Conservation (phyloP, 2,113 vertebrate genomes). For the Elaphurus davidianus region DNA sequence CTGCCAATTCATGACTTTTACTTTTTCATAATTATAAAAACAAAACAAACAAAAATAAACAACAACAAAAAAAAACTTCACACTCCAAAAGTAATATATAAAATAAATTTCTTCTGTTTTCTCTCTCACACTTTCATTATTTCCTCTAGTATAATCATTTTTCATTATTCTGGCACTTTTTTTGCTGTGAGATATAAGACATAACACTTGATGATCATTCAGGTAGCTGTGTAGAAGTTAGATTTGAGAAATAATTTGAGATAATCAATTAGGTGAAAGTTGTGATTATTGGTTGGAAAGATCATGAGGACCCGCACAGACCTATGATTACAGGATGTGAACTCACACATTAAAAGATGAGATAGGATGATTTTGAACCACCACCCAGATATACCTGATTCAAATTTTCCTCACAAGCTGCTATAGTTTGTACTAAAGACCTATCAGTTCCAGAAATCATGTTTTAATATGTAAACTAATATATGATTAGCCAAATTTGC, state of each 20-base stretch:
- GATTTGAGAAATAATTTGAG: background rate
- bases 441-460: background rate
- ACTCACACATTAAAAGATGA: background rate
- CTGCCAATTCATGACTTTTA: background rate
- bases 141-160: background rate
- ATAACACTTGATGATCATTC: background rate
- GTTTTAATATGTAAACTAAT: background rate
- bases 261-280: accelerated
- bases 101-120: background rate
- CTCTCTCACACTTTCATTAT: background rate
- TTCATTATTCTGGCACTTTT: background rate
- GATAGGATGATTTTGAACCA: background rate
- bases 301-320: accelerated
- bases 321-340: background rate
- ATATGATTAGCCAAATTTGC: background rate
- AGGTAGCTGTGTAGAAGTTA: background rate
- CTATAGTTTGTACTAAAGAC: background rate
- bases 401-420: background rate
- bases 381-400: accelerated
- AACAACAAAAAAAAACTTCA: background rate
- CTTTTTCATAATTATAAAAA: background rate
- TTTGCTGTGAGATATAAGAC: background rate
- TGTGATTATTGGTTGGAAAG: too few relatives aligned
- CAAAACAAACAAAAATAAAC: too few relatives aligned
- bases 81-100: background rate